These are phyloP conservation scores for Pomacea canaliculata DNA, from an alignment of 2,888 invertebrate species.

Conservation along the genomic window DNA sequence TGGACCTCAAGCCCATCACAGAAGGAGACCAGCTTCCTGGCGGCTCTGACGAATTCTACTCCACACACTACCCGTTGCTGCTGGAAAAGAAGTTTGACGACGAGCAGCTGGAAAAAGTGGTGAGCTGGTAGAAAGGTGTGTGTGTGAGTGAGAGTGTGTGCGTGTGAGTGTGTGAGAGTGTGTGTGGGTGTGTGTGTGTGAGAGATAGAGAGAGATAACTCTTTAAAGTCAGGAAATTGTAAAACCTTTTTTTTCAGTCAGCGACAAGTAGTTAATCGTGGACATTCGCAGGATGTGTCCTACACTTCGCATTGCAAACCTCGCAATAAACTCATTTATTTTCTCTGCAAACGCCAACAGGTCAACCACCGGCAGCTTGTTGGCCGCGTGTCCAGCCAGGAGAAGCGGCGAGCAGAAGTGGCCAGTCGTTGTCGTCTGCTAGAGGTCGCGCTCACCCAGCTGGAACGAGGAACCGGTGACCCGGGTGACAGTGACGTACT, in stretches of 20 bases:
- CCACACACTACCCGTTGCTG: slow-evolving; percentile 20
- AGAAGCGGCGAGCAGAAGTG: slow-evolving; percentile 11
- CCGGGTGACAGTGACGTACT: neutral
- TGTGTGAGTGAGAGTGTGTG: too few relatives aligned
- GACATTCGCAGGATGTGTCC: too few relatives aligned
- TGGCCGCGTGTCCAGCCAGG: neutral
- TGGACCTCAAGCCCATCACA: slow-evolving; percentile 18
- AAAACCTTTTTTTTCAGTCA: too few relatives aligned
- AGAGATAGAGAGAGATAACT: neutral
- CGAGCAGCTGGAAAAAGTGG: slow-evolving; percentile 11
- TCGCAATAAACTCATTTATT: too few relatives aligned
- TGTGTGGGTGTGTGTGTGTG: neutral
- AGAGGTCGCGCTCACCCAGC: slow-evolving; percentile 15
- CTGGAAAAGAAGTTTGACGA: slow-evolving; percentile 18
- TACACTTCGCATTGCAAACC: too few relatives aligned
- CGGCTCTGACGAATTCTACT: slow-evolving; percentile 8
- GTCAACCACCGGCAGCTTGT: slow-evolving; percentile 8
- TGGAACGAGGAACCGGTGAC: slow-evolving; percentile 16
- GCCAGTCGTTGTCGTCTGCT: neutral
- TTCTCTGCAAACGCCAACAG: neutral
- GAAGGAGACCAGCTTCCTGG: neutral
- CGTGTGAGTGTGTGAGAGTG: neutral
- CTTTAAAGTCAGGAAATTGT: too few relatives aligned
- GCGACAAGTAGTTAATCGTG: too few relatives aligned
- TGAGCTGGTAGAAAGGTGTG: neutral